phyloP scores from a whole-genome alignment of 2,113 vertebrate genomes.

The Oxyruncus cristatus region DNA sequence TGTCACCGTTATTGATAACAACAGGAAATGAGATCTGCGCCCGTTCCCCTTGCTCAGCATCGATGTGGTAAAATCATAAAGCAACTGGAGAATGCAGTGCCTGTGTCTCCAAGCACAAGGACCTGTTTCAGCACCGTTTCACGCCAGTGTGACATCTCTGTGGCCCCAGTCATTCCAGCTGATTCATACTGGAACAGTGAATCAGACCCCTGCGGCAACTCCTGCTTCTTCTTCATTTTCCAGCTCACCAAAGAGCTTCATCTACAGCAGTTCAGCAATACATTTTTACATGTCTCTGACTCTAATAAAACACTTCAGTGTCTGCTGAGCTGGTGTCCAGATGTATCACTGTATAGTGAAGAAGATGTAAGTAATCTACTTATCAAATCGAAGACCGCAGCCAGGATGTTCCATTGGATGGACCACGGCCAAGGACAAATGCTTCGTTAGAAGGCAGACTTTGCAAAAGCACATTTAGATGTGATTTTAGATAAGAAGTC shows the following conservation, averaged over 20 bases:
- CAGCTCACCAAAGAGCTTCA: background rate
- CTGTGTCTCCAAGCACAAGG: background rate
- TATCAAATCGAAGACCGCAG: background rate
- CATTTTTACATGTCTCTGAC: background rate
- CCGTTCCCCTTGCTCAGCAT: slow-evolving; percentile 19
- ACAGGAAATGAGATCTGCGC: slow-evolving; percentile 56
- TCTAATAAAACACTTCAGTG: background rate
- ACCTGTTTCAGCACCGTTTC: background rate
- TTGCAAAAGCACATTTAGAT: background rate
- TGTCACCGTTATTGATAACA: slow-evolving; percentile 46
- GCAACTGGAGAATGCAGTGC: background rate
- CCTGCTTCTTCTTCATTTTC: background rate
- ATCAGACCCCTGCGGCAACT: background rate
- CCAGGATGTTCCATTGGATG: background rate
- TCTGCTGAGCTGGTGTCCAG: background rate
- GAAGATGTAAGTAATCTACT: background rate
- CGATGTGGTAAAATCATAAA: background rate
- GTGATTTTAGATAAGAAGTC: background rate
- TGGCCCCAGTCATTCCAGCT: background rate
- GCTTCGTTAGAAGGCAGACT: background rate
- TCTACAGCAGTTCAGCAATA: background rate
- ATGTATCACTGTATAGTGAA: background rate
- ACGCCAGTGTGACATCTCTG: background rate
- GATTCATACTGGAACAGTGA: background rate
- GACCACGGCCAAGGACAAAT: background rate